Percentiles rank a stretch among this genome's conserved stretches.
These are phyloP conservation scores for Byasa hedistus DNA, from an alignment of 2,888 invertebrate species.

Conservation along the genomic window DNA sequence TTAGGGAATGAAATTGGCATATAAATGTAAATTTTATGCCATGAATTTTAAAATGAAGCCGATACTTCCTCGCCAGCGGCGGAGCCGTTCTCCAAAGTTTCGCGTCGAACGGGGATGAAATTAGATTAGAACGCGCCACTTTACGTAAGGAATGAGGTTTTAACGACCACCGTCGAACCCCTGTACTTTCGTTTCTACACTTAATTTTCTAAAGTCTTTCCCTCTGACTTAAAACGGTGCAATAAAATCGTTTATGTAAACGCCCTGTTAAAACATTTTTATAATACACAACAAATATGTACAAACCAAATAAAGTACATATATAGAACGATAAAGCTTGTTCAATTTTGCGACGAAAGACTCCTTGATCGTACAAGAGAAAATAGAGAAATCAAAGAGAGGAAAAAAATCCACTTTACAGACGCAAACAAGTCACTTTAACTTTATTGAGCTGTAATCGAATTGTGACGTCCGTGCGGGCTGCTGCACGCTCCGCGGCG, in stretches of 20 bases:
- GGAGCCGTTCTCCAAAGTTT: constrained; percentile 62
- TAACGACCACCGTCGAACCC: constrained; percentile 46
- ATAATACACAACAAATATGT: neutral
- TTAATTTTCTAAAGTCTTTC: neutral
- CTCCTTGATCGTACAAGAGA: constrained; percentile 40
- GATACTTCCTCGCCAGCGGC: constrained; percentile 72
- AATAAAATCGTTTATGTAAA: neutral
- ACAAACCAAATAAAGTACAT: no score
- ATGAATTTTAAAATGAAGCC: constrained; percentile 80
- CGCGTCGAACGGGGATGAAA: constrained; percentile 67
- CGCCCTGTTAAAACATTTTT: neutral
- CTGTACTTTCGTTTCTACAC: constrained; percentile 13
- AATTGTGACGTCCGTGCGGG: constrained; percentile 78
- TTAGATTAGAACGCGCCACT: constrained; percentile 71
- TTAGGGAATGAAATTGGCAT: constrained; percentile 80
- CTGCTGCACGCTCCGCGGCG: constrained; percentile 56
- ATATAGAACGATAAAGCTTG: constrained; percentile 28
- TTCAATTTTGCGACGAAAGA: constrained; percentile 35
- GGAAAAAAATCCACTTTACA: constrained; percentile 76
- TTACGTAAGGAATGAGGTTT: constrained; percentile 64
- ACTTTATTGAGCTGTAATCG: constrained; percentile 80
- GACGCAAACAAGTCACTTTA: constrained; percentile 80
- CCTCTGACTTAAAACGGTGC: neutral
- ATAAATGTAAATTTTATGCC: constrained; percentile 81
- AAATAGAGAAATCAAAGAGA: constrained; percentile 68